Evolutionary conservation across 2,113 vertebrate species (phyloP), one percentile per base, ranked within the genome.

Genomic region (Cynoglossus semilaevis): DNA sequence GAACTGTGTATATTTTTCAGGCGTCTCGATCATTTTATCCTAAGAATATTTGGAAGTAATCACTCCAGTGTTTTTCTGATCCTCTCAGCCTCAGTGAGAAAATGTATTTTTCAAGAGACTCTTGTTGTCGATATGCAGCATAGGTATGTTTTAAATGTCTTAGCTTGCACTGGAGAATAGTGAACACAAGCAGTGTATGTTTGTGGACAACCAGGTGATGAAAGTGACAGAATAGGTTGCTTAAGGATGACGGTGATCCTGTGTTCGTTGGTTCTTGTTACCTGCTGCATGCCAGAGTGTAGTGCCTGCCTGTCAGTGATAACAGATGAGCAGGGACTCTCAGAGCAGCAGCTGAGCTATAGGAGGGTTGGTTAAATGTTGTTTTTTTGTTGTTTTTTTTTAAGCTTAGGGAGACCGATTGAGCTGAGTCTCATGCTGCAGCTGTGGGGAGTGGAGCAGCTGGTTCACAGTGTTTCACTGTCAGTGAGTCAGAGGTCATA

Each of bases 281-380:
- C 42, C 8, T 16, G 64, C 29, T 56, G 64, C 2, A 54, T 56
- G 56, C 49, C 42, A 45, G 70, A 64, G 74, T 55, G 72, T 58
- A 36, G 51, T 15, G 50, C 59, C 67, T 82, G 67, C 64, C 48
- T 79, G 75, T 67, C 77, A 77, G 52, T 51, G 64, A 77, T 77
- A 79, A 81, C 68, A 64, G 56, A 78, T 74, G 55, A 73, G 50
- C 14, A 4, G 48, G 38, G 54, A 67, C 38, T 55, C 51, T 18
- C 43, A 55, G 72, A 53, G 51, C 45, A 50, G 55, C 7, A 37
- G 68, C 45, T 18, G 66, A 55, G 45, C 54, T 51, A 58, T 36
- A 13, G 62, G 53, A 44, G 63, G 51, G 42, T 29, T 8, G 15
- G 22, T 29, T 29, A 50, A 44, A 62, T 69, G 73, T 58, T n/a